Evolutionary conservation across 2,888 invertebrate genomes (phyloP).

Genomic region (Ctenicera cuprea): DNA sequence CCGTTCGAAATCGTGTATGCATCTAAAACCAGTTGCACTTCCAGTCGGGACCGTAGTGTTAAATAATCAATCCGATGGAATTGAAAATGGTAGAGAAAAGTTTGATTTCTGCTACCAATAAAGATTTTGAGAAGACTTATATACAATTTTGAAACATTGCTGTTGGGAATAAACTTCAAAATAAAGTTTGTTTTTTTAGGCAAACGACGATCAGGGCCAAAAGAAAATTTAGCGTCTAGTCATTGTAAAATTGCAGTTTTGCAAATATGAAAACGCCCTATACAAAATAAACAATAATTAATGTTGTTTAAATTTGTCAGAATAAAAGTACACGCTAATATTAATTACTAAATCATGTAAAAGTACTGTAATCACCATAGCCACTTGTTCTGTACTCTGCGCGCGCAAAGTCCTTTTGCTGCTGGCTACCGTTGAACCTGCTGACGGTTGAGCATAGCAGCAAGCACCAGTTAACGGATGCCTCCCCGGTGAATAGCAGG

Average conservation of each 20-base stretch:
- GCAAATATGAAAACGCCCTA: too few species aligned
- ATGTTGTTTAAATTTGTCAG: neutral
- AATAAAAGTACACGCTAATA: slow-evolving; percentile 20
- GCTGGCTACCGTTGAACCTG: slow-evolving; percentile 54
- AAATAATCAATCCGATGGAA: neutral
- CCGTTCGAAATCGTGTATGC: too few species aligned
- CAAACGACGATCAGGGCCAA: too few species aligned
- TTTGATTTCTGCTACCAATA: neutral
- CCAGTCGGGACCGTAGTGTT: neutral
- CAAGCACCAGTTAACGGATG: slow-evolving; percentile 60
- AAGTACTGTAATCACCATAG: slow-evolving; percentile 25
- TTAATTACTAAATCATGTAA: slow-evolving; percentile 15
- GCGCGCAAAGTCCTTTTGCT: slow-evolving; percentile 58
- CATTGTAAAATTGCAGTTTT: too few species aligned
- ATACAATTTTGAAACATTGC: too few species aligned
- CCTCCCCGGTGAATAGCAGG: slow-evolving; percentile 52
- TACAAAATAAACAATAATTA: too few species aligned
- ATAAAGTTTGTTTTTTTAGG: too few species aligned
- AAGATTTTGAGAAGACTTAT: too few species aligned
- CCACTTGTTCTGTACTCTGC: slow-evolving; percentile 44
- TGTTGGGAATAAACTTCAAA: too few species aligned
- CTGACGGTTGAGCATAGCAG: slow-evolving; percentile 52
- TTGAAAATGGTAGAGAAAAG: neutral
- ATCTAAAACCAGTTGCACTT: too few species aligned
- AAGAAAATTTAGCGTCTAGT: too few species aligned